A percentile compares a stretch with the other conserved stretches of the same genome.
phyloP scores from a whole-genome alignment of 2,797 vertebrate genomes.

The Lacerta agilis region DNA sequence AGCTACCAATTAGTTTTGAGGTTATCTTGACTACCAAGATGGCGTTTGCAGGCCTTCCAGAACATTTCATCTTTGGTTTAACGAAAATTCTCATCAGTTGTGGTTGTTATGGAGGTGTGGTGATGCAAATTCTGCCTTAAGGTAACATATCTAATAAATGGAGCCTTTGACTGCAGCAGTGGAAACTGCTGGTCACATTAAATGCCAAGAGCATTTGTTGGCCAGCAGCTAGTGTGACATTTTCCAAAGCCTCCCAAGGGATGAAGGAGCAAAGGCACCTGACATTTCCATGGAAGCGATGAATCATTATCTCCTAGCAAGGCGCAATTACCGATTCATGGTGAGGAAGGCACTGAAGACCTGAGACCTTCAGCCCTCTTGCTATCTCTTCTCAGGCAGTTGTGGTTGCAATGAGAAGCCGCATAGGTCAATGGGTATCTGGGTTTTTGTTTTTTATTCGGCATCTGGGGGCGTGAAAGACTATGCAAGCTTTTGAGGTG shows the following conservation, averaged over 20 bases:
- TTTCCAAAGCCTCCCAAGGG: neutral
- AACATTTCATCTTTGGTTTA: no score
- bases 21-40: no score
- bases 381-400: neutral
- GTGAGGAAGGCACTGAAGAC: neutral
- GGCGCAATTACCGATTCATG: neutral
- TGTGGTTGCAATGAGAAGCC: neutral
- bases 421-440: neutral
- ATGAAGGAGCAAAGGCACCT: neutral
- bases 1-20: no score
- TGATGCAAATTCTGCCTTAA: neutral
- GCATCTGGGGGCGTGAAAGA: neutral
- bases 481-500: neutral
- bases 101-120: neutral
- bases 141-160: neutral
- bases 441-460: no score
- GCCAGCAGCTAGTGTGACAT: neutral
- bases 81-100: no score
- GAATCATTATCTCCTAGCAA: neutral
- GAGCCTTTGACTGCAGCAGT: neutral
- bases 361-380: neutral
- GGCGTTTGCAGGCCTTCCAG: no score
- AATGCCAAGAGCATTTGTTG: neutral
- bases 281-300: neutral
- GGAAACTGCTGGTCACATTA: neutral